Conservation (phyloP, 92 coral and sea anemone genomes). For the Plumapathes pennacea region DNA sequence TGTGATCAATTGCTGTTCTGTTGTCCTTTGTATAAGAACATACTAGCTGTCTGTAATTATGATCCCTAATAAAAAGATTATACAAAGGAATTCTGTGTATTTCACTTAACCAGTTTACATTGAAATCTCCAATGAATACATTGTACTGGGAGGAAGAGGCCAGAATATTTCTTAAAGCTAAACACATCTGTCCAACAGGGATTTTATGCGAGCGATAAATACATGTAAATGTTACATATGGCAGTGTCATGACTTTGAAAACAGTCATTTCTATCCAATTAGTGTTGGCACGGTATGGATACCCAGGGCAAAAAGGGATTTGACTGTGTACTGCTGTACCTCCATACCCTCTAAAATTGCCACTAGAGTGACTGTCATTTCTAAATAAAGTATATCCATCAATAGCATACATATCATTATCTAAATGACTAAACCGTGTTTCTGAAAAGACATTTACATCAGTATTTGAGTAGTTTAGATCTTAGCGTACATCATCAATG, state of each 20-base stretch:
- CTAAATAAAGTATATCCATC: slow-evolving; percentile 54
- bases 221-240: slow-evolving; percentile 12
- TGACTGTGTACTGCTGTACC: slow-evolving; percentile 53
- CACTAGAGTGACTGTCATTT: slow-evolving; percentile 40
- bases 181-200: background rate
- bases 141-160: background rate
- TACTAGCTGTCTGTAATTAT: slow-evolving; percentile 6
- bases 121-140: slow-evolving; percentile 1
- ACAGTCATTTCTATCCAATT: slow-evolving; percentile 48
- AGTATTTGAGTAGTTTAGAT: slow-evolving; percentile 44
- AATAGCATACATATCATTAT: slow-evolving; percentile 34
- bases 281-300: slow-evolving; percentile 23
- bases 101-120: slow-evolving; percentile 1
- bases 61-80: background rate
- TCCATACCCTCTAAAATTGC: slow-evolving; percentile 27
- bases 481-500: slow-evolving; percentile 40
- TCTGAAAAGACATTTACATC: slow-evolving; percentile 56
- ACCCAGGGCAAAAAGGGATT: slow-evolving; percentile 37
- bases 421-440: slow-evolving; percentile 42
- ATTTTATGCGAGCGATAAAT: slow-evolving; percentile 15
- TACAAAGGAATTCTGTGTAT: background rate
- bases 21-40: background rate
- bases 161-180: background rate
- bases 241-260: slow-evolving; percentile 10
- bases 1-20: slow-evolving; percentile 1